These are phyloP conservation scores for Dendrophyllia cribrosa DNA, from an alignment of 64 coral and sea anemone genomes.

Conservation along the genomic window DNA sequence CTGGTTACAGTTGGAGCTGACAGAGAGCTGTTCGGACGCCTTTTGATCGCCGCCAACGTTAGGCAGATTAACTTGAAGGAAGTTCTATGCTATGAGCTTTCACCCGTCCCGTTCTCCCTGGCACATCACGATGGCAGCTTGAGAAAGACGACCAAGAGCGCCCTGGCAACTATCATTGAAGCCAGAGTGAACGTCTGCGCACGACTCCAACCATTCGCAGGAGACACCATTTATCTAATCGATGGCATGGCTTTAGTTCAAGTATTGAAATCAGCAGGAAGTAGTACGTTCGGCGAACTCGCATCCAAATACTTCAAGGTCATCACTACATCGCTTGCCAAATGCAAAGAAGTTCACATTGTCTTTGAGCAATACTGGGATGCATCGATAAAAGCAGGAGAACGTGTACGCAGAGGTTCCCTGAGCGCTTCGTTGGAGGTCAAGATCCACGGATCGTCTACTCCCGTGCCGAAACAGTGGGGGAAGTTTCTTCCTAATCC, in stretches of 20 bases:
- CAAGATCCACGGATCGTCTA: conserved; percentile 33
- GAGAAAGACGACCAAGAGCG: conserved; percentile 5
- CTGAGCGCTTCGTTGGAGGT: conserved; percentile 3
- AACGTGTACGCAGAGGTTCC: conserved; percentile 16
- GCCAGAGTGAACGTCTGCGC: neutral
- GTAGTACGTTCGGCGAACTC: conserved; percentile 45
- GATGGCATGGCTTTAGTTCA: conserved; percentile 47
- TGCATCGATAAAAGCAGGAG: conserved; percentile 46
- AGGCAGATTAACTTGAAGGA: conserved; percentile 1
- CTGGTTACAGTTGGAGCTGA: too few relatives aligned
- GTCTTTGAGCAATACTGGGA: conserved; percentile 62
- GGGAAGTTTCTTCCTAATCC: conserved; percentile 28
- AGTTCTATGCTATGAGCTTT: too few relatives aligned
- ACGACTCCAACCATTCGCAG: neutral
- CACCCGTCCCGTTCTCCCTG: conserved; percentile 8
- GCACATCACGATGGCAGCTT: conserved; percentile 21
- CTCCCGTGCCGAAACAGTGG: conserved; percentile 44
- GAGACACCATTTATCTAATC: conserved; percentile 12
- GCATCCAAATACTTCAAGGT: conserved; percentile 37
- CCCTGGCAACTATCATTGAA: conserved; percentile 7
- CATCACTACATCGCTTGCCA: conserved; percentile 15
- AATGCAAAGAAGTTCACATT: conserved; percentile 40
- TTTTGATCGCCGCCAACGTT: conserved; percentile 39
- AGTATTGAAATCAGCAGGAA: conserved; percentile 25
- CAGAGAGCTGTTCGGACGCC: conserved; percentile 16